phyloP scores from a whole-genome alignment of 1,140 invertebrate genomes.

The Hestina assimilis region DNA sequence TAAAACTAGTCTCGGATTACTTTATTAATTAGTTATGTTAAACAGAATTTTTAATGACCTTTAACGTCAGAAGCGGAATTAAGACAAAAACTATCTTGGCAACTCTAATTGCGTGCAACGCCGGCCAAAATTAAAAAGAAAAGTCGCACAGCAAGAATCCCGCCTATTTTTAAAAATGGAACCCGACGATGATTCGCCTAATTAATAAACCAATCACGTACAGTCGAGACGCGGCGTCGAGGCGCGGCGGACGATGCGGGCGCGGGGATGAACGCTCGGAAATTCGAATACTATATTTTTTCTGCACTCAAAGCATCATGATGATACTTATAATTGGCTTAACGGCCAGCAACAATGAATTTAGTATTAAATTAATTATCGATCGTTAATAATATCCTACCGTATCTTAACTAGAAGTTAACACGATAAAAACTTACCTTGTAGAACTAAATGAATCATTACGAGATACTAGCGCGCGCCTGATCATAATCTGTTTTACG shows the following conservation, averaged over 20 bases:
- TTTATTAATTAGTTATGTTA: conserved; percentile 55
- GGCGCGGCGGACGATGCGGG: conserved; percentile 74
- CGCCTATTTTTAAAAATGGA: conserved; percentile 79
- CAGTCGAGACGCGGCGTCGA: conserved; percentile 74
- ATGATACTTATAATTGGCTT: conserved; percentile 74
- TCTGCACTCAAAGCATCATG: conserved; percentile 66
- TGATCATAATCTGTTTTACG: conserved; percentile 35
- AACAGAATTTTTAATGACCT: conserved; percentile 47
- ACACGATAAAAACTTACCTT: conserved; percentile 30
- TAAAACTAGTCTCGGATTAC: conserved; percentile 36
- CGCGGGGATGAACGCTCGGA: conserved; percentile 74
- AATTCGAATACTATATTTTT: conserved; percentile 78
- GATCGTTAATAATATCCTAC: conserved; percentile 16
- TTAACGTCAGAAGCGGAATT: conserved; percentile 53
- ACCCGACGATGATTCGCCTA: conserved; percentile 77
- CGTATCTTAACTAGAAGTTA: conserved; percentile 37
- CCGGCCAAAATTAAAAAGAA: conserved; percentile 75
- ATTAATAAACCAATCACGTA: conserved; percentile 79
- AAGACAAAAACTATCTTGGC: conserved; percentile 62
- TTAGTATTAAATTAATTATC: conserved; percentile 54
- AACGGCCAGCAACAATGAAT: conserved; percentile 57
- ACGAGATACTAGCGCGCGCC: conserved; percentile 35
- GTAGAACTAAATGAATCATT: conserved; percentile 37
- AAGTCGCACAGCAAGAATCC: conserved; percentile 74
- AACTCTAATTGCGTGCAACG: conserved; percentile 74